phyloP scores from a whole-genome alignment of 2,113 vertebrate species.

The Vimba vimba region DNA sequence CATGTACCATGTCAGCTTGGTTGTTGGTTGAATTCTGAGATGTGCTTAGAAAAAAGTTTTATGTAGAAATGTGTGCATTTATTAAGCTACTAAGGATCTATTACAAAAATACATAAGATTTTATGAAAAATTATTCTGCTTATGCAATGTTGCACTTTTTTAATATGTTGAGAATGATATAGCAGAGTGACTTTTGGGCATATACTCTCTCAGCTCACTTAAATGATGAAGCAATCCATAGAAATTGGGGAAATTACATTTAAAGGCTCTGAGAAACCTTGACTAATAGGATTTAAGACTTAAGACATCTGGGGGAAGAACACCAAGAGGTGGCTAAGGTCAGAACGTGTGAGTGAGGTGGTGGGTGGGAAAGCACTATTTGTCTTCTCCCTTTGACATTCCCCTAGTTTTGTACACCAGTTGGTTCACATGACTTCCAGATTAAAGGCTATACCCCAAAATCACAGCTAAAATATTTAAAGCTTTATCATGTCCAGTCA shows the following conservation, averaged over 20 bases:
- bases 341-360: constrained; percentile 65
- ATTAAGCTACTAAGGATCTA: not conserved
- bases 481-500: not conserved
- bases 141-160: not conserved
- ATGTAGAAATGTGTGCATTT: not conserved
- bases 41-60: not conserved
- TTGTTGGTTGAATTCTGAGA: not conserved
- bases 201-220: not conserved
- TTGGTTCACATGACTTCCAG: not conserved
- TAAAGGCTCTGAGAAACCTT: constrained; percentile 75
- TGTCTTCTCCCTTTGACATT: constrained; percentile 13
- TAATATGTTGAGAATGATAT: not conserved
- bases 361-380: constrained; percentile 43
- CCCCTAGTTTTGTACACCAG: constrained; percentile 5
- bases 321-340: constrained; percentile 73
- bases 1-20: not conserved
- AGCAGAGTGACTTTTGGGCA: not conserved
- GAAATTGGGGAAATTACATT: constrained; percentile 63
- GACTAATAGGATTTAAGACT: constrained; percentile 80
- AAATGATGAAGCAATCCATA: constrained; percentile 61
- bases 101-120: not conserved
- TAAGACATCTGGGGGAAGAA: constrained; percentile 74
- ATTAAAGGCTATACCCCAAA: not conserved
- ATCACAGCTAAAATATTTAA: constrained; percentile 11
- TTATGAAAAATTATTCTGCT: not conserved